Percentiles rank a stretch among this genome's conserved stretches.
These are phyloP conservation scores for Busseola fusca DNA, from an alignment of 2,888 invertebrate genomes.

Conservation along the genomic window DNA sequence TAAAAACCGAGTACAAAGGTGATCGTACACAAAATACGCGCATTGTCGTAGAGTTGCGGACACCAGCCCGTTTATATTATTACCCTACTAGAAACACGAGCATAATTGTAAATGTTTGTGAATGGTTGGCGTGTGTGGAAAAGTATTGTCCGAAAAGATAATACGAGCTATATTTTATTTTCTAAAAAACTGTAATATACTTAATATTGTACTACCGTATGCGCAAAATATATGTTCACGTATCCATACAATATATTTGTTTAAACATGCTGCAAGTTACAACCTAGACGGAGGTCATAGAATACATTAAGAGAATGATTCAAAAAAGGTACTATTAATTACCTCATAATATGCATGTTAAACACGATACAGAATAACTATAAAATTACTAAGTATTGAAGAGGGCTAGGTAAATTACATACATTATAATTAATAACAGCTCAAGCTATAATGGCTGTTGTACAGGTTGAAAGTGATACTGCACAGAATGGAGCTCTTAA, in stretches of 20 bases:
- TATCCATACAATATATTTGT: constrained; percentile 41
- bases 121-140: constrained; percentile 34
- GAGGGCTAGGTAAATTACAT: constrained; percentile 25
- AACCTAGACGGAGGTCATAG: constrained; percentile 33
- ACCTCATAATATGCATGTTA: constrained; percentile 30
- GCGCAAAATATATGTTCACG: constrained; percentile 28
- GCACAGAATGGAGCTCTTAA: constrained; percentile 22
- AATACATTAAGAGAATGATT: constrained; percentile 47
- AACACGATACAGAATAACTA: constrained; percentile 29
- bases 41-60: no score
- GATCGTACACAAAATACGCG: no score
- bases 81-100: constrained; percentile 26
- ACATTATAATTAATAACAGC: constrained; percentile 21
- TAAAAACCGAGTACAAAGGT: no score
- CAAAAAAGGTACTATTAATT: constrained; percentile 49
- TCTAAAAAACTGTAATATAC: constrained; percentile 29
- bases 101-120: constrained; percentile 37
- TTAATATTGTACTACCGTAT: constrained; percentile 23
- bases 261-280: constrained; percentile 24
- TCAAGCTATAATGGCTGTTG: constrained; percentile 30
- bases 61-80: no score
- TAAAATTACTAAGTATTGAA: constrained; percentile 37
- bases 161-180: constrained; percentile 36
- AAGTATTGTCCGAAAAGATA: neutral
- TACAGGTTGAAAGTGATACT: constrained; percentile 18